Evolutionary conservation across 2,797 vertebrate species (phyloP).

Genomic region (Vireo griseus): DNA sequence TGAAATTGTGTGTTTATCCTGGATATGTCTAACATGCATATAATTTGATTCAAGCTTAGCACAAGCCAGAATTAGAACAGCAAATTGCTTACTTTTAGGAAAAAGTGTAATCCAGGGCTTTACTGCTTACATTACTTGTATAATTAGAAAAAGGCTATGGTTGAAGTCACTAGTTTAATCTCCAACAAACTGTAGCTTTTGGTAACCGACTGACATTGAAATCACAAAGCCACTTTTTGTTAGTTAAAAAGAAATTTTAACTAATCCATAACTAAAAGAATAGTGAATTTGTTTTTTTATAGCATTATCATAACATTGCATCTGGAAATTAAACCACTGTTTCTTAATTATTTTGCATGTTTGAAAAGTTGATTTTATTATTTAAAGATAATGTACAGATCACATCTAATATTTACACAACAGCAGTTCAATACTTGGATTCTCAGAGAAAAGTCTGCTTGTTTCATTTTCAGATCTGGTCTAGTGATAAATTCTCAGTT

Average conservation of each 20-base stretch:
- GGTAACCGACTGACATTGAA: not conserved
- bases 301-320: not conserved
- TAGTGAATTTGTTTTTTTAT: not conserved
- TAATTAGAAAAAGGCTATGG: constrained; percentile 41
- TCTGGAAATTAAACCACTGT: not conserved
- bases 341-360: not conserved
- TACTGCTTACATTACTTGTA: constrained; percentile 42
- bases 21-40: constrained; percentile 17
- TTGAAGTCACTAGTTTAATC: constrained; percentile 50
- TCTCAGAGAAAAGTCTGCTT: not conserved
- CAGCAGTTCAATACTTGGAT: not conserved
- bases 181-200: not conserved
- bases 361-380: not conserved
- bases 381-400: not conserved
- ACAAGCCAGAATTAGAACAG: constrained; percentile 38
- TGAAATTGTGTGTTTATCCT: constrained; percentile 23
- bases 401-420: not conserved
- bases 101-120: constrained; percentile 60
- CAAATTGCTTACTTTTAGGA: constrained; percentile 59
- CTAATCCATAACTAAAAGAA: not conserved
- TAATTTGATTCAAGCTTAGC: constrained; percentile 40
- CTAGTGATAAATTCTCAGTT: not conserved
- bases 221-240: not conserved
- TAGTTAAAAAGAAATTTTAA: not conserved
- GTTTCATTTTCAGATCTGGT: not conserved